phyloP scores from a whole-genome alignment of 2,113 vertebrate species.

The Galbula dea region DNA sequence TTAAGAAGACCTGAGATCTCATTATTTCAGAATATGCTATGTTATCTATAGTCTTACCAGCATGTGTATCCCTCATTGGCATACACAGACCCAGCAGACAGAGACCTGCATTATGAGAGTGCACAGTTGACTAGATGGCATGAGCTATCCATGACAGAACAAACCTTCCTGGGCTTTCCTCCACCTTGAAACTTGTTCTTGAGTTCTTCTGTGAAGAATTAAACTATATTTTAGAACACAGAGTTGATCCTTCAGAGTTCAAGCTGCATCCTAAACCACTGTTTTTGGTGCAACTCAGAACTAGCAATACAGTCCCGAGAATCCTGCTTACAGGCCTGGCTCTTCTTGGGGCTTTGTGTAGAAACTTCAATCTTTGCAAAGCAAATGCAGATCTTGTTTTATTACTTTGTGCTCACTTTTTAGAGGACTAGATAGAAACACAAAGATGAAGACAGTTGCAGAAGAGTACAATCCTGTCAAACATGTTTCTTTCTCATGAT shows the following conservation, averaged over 20 bases:
- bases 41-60: neutral
- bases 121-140: neutral
- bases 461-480: neutral
- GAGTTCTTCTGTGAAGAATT: neutral
- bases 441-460: neutral
- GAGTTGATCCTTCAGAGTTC: neutral
- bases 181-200: neutral
- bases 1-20: neutral
- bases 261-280: neutral
- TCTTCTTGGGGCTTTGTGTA: neutral
- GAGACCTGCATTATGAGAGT: neutral
- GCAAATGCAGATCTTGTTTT: neutral
- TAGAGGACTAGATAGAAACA: neutral
- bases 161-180: neutral
- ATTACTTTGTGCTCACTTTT: neutral
- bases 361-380: neutral
- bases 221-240: neutral
- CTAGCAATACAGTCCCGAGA: neutral
- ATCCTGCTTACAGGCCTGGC: neutral
- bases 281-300: neutral
- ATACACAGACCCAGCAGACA: neutral
- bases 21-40: neutral
- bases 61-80: neutral
- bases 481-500: neutral
- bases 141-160: neutral